Evolutionary conservation across 1,140 invertebrate species (phyloP).

Genomic region (Aphis gossypii): DNA sequence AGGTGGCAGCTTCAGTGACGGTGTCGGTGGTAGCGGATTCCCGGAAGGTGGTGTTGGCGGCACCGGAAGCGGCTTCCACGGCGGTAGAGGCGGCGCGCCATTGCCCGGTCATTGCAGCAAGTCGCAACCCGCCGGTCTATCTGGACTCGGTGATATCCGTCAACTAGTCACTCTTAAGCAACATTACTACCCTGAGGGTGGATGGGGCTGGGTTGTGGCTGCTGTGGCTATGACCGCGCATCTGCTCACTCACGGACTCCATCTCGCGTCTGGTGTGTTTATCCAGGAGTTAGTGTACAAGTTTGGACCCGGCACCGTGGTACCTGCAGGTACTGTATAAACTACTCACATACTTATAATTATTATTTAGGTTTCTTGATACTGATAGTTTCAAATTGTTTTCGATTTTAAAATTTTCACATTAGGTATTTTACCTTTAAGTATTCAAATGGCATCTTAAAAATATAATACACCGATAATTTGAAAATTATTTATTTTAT

Average conservation of each 20-base stretch:
- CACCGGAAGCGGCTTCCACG: slow-evolving; percentile 62
- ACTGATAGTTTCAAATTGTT: no score
- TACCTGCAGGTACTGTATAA: slow-evolving; percentile 66
- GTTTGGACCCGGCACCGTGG: slow-evolving; percentile 66
- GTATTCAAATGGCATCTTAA: no score
- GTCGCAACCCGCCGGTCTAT: slow-evolving; percentile 59
- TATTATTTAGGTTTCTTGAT: neutral
- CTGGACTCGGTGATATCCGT: slow-evolving; percentile 65
- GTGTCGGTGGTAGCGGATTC: slow-evolving; percentile 63
- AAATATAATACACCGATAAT: neutral
- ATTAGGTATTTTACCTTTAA: no score
- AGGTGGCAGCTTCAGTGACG: slow-evolving; percentile 64
- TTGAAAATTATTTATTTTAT: neutral
- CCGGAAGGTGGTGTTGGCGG: neutral
- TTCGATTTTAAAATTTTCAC: no score
- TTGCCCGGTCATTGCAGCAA: slow-evolving; percentile 62
- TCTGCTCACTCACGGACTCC: slow-evolving; percentile 71
- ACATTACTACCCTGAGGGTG: slow-evolving; percentile 79
- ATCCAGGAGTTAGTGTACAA: slow-evolving; percentile 66
- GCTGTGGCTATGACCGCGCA: slow-evolving; percentile 70
- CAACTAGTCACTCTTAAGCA: slow-evolving; percentile 71
- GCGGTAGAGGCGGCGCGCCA: slow-evolving; percentile 60
- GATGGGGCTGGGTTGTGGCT: slow-evolving; percentile 77
- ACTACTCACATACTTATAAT: neutral
- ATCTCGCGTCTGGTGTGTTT: slow-evolving; percentile 69